Evolutionary conservation across 2,888 invertebrate species (phyloP).

Genomic region (Pyrrhia umbra): DNA sequence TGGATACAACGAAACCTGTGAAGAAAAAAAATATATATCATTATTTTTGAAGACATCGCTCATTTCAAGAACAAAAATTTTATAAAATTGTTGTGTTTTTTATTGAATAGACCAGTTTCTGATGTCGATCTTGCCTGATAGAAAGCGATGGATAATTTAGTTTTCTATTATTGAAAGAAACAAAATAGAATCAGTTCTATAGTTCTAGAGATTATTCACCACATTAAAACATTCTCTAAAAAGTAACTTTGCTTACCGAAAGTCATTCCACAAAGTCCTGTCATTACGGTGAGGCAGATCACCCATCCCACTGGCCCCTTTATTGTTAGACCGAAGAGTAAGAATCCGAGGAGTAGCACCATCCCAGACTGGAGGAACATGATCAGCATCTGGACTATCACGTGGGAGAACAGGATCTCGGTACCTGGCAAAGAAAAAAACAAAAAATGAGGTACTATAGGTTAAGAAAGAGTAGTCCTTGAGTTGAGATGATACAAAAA

Average conservation of each 20-base stretch:
- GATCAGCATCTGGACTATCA: constrained; percentile 96
- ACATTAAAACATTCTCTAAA: neutral
- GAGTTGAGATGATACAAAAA: too few relatives aligned
- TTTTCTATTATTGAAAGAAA: too few relatives aligned
- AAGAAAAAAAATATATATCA: constrained; percentile 32
- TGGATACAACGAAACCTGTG: constrained; percentile 95
- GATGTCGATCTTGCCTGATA: too few relatives aligned
- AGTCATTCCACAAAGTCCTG: constrained; percentile 98
- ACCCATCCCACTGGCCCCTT: constrained; percentile 94
- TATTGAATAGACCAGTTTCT: too few relatives aligned
- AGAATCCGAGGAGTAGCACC: constrained; percentile 94
- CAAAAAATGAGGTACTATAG: too few relatives aligned
- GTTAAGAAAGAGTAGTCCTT: too few relatives aligned
- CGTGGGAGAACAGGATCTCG: constrained; percentile 96
- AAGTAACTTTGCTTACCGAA: constrained; percentile 95
- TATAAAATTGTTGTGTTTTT: too few relatives aligned
- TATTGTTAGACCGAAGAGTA: constrained; percentile 94
- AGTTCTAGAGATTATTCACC: too few relatives aligned
- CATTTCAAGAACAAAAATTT: too few relatives aligned
- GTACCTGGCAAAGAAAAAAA: constrained; percentile 90
- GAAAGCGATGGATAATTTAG: too few relatives aligned
- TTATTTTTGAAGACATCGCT: neutral
- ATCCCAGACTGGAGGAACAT: constrained; percentile 95
- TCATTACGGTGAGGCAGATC: constrained; percentile 93
- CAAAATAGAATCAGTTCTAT: too few relatives aligned